Evolutionary conservation across 2,888 invertebrate species (phyloP), one percentile per base, ranked within the genome.

Genomic region (Dolichomitus sp.): DNA sequence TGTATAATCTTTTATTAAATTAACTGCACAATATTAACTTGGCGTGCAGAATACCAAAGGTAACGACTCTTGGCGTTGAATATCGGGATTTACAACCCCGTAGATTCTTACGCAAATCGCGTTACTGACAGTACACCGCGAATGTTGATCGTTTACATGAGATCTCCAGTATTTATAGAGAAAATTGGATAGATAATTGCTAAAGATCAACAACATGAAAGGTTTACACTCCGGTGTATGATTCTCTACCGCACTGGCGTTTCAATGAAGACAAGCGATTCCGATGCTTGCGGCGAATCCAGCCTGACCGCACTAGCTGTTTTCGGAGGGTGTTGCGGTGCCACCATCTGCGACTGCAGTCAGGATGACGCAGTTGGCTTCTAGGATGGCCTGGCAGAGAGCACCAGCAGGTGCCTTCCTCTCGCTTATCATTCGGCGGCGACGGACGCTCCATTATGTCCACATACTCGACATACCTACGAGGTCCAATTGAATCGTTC

Each of bases 371-470:
- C 72, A 70, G 69, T 72, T 75, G 81, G 78, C 66, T 48, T 54
- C 52, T 42, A 78, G 75, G 63, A 68, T 50, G 33, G 52, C 70
- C 54, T 30, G 65, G 54, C 75, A 23, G 78, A 69, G 59, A 69
- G 75, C 65, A 70, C 52, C 81, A 66, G 61, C 78, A 81, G 81
- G 78, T 78, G 77, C 66, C 75, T 70, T 45, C 45, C 66, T n/a
- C 70, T 72, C 88, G 91, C 90, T 91, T 91, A 92, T 92, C 92
- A 90, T 89, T 45, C 80, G 65, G 85, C 87, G 90, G 90, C 91
- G 91, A 90, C 90, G 91, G 91, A 91, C 92, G 92, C 92, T 92
- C 92, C 90, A 93, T 93, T 92, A 93, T 92, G 91, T 92, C 90
- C 90, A 90, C 92, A 93, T 93, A 91, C 93, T 91, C 92, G 90